phyloP scores from a whole-genome alignment of 2,888 invertebrate species.

The Congeria kusceri region DNA sequence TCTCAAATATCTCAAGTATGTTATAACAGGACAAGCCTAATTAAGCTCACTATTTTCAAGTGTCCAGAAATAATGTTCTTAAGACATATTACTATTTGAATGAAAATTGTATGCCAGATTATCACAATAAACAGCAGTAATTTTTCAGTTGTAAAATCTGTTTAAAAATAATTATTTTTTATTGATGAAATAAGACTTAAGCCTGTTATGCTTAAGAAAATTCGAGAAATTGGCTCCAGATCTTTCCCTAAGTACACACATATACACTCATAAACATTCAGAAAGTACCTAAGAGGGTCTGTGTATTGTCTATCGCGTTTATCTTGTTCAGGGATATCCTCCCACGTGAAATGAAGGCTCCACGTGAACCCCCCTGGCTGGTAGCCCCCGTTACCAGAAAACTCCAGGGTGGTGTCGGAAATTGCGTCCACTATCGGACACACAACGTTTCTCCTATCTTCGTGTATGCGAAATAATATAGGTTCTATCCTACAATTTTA shows the following conservation, averaged over 20 bases:
- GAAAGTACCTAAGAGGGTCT: slow-evolving; percentile 78
- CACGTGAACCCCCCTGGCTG: slow-evolving; percentile 85
- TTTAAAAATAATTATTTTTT: no score
- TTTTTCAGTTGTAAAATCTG: no score
- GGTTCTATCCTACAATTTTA: slow-evolving; percentile 90
- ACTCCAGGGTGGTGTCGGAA: slow-evolving; percentile 89
- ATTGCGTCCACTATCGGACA: slow-evolving; percentile 98
- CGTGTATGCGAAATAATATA: slow-evolving; percentile 92
- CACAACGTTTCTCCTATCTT: slow-evolving; percentile 91
- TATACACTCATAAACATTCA: background rate
- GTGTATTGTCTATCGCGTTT: slow-evolving; percentile 68
- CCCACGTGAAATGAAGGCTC: slow-evolving; percentile 95
- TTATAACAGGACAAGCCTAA: no score
- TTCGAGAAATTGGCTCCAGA: background rate
- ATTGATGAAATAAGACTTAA: no score
- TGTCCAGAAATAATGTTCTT: no score
- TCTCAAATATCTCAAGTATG: no score
- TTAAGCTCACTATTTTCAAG: no score
- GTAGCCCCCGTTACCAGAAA: slow-evolving; percentile 74
- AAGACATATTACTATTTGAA: no score
- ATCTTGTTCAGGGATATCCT: slow-evolving; percentile 74
- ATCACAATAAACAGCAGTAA: no score
- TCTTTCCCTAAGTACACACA: background rate
- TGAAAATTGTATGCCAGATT: no score
- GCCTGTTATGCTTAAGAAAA: background rate